Evolutionary conservation across 64 coral and sea anemone genomes (phyloP), one percentile per base, ranked within the genome.

Genomic region (Acropora tenuis): DNA sequence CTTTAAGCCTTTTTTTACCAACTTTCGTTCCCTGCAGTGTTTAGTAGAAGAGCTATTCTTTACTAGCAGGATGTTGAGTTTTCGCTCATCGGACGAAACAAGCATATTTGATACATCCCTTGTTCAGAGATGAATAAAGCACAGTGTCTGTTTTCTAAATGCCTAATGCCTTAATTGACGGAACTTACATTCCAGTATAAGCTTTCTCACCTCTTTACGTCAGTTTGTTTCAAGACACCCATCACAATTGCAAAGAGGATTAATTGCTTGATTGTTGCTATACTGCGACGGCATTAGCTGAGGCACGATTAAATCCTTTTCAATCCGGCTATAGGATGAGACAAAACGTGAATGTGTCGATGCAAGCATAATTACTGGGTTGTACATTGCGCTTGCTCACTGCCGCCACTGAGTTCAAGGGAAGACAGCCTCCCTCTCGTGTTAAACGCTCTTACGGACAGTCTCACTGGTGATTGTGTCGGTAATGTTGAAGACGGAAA

Each of bases 191-290:
- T 71, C 82, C 82, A 15, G 17, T 8, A 4, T 13, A 18, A 12
- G 61, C 43, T 85, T 46, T 7, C 17, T 63, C 13, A 15, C 3
- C 30, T 30, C 30, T 30, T 30, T 30, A 30, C 30, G 68, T 49
- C 17, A 63, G 48, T 47, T 69, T 71, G 6, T 20, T 46, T 20
- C 17, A 69, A 55, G 16, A 43, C 46, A 82, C 4, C 12, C 20
- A 43, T 61, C 4, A 82, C 4, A 9, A 1, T 15, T 12, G 13
- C 10, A 85, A 85, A 85, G 43, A 85, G 65, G 82, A 85, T 85
- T 85, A 85, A 49, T 49, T 71, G 30, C 18, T 85, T 15, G 17
- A 48, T 71, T 66, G 2, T 83, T 83, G 80, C 60, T 57, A 83
- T 83, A 85, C 42, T 47, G 44, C 8, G 82, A 85, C 82, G 61